Conservation (phyloP, 1,140 invertebrate species). For the Chelonus insularis region DNA sequence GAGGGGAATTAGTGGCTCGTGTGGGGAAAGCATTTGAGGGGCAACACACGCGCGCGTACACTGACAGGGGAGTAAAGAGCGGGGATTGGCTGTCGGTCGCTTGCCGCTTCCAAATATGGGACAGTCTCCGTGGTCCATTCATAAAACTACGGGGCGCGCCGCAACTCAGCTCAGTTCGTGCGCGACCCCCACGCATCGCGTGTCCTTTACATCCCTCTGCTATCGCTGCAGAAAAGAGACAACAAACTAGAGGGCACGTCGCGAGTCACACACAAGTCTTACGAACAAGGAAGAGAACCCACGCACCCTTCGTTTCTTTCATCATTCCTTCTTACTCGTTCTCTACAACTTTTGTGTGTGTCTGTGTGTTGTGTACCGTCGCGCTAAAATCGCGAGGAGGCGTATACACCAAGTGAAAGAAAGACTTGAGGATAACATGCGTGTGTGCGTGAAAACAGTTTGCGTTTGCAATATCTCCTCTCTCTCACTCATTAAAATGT, state of each 20-base stretch:
- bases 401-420: neutral
- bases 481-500: neutral
- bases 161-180: slow-evolving; percentile 57
- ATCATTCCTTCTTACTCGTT: slow-evolving; percentile 5
- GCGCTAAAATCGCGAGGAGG: slow-evolving; percentile 15
- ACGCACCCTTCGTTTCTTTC: slow-evolving; percentile 20
- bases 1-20: slow-evolving; percentile 12
- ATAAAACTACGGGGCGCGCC: slow-evolving; percentile 65
- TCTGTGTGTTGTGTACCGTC: neutral
- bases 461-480: neutral
- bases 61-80: slow-evolving; percentile 38
- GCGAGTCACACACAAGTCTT: slow-evolving; percentile 28
- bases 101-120: slow-evolving; percentile 64
- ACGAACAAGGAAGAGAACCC: slow-evolving; percentile 21
- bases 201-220: slow-evolving; percentile 41
- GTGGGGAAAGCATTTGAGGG: slow-evolving; percentile 26
- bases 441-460: slow-evolving; percentile 1
- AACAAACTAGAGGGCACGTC: slow-evolving; percentile 18
- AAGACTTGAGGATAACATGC: neutral
- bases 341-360: slow-evolving; percentile 16
- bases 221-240: slow-evolving; percentile 10
- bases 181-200: slow-evolving; percentile 60
- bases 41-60: slow-evolving; percentile 27
- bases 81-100: slow-evolving; percentile 59
- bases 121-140: slow-evolving; percentile 66